Conservation (phyloP, 2,797 vertebrate species). For the Dermochelys coriacea region DNA sequence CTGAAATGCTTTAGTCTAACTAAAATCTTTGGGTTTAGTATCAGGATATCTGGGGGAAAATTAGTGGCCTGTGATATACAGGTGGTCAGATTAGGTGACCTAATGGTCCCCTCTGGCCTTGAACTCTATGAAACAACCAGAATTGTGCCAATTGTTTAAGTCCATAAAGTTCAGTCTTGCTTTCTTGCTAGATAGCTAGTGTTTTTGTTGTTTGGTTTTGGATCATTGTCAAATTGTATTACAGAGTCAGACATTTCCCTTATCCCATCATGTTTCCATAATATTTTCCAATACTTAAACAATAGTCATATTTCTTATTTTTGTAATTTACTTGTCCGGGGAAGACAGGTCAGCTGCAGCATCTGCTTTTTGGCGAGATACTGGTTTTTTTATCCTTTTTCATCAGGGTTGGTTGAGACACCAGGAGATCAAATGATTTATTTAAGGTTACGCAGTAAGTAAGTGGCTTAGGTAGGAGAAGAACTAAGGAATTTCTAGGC, state of each 20-base stretch:
- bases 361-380: neutral
- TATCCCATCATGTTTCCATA: slow-evolving; percentile 7
- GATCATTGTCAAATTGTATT: neutral
- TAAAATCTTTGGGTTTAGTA: neutral
- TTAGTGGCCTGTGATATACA: neutral
- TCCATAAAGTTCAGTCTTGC: neutral
- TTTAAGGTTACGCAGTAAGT: neutral
- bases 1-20: neutral
- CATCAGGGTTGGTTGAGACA: fast-evolving
- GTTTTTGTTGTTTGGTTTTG: neutral
- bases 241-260: slow-evolving; percentile 27
- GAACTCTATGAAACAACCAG: neutral
- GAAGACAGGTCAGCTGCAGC: neutral
- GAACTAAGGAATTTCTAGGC: neutral
- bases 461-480: neutral
- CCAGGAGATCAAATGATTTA: neutral
- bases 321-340: neutral
- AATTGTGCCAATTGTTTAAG: neutral
- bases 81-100: neutral
- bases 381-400: neutral
- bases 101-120: neutral
- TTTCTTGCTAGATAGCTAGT: neutral
- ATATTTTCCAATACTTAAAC: neutral
- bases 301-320: slow-evolving; percentile 9
- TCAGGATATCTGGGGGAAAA: neutral